A percentile compares a stretch with the other conserved stretches of the same genome.
These are phyloP conservation scores for Diaperis boleti DNA, from an alignment of 2,888 invertebrate genomes.

Conservation along the genomic window DNA sequence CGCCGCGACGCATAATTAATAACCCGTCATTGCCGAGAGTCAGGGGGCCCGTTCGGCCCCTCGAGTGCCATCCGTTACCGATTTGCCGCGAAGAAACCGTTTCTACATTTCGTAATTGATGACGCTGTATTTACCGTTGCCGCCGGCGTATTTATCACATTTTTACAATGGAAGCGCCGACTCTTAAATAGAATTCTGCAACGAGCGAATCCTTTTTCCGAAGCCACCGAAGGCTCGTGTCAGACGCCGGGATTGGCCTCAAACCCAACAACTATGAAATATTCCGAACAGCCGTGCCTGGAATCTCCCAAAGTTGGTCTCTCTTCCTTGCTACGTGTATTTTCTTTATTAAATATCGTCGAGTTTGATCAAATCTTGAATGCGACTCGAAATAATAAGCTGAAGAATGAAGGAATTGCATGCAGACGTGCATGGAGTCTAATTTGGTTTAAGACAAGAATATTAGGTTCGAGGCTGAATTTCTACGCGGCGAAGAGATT, in stretches of 20 bases:
- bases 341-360: constrained; percentile 49
- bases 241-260: constrained; percentile 31
- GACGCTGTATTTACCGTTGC: constrained; percentile 33
- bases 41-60: constrained; percentile 15
- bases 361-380: constrained; percentile 34
- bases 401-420: constrained; percentile 26
- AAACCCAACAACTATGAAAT: constrained; percentile 56
- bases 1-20: constrained; percentile 36
- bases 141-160: constrained; percentile 33
- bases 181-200: constrained; percentile 29
- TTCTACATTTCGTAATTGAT: constrained; percentile 23
- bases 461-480: neutral
- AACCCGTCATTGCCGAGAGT: constrained; percentile 26
- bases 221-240: constrained; percentile 29
- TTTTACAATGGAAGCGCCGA: constrained; percentile 29
- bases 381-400: constrained; percentile 36
- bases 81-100: constrained; percentile 30
- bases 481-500: neutral
- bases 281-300: constrained; percentile 56
- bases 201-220: constrained; percentile 17
- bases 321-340: constrained; percentile 37
- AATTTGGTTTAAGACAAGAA: neutral
- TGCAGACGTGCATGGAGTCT: constrained; percentile 1
- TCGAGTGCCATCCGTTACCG: constrained; percentile 35
- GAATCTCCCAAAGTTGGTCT: constrained; percentile 46